Evolutionary conservation across 2,113 vertebrate genomes (phyloP), one percentile per base, ranked within the genome.

Genomic region (Ondatra zibethicus): DNA sequence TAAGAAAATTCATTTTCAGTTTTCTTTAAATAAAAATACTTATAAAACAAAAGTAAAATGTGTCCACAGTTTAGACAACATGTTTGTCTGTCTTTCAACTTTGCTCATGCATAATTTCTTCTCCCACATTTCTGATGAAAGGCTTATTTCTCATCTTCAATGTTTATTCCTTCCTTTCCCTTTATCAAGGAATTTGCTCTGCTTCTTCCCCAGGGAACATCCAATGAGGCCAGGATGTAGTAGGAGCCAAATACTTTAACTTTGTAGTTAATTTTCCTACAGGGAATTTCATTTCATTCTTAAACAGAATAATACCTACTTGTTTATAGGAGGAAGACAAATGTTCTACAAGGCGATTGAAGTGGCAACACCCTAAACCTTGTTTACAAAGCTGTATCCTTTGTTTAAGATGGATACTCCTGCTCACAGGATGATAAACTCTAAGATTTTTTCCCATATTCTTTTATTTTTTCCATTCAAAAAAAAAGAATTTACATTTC

Each of bases 51-150:
- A 65, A 58, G 42, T 75, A 10, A 84, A 93, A 21, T 33, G 6
- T 25, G 58, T 0, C 3, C 65, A 17, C 0, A 39, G 3, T n/a
- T 65, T 58, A 42, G 9, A n/a, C 4, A 33, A 33, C 55, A 25
- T 58, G 25, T 39, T 33, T 45, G 65, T 63, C 29, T 23, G 42
- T 65, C n/a, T 68, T 31, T 39, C 23, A 77, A 55, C 65, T 47
- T 3, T 58, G 2, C 25, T 45, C 36, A 8, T 65, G 1, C 7
- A 19, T n/a, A 23, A 39, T 63, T 77, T 52, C 17, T 76, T 91
- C 10, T 87, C 45, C 3, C 33, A 47, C n/a, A n/a, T 80, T 58
- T 14, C 61, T 39, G 47, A 89, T 58, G 45, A 82, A 89, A 70
- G 50, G 11, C 4, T 89, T 50, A 42, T 7, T 33, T 31, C 50